phyloP scores from a whole-genome alignment of 2,113 vertebrate genomes.

The Patagioenas fasciata region DNA sequence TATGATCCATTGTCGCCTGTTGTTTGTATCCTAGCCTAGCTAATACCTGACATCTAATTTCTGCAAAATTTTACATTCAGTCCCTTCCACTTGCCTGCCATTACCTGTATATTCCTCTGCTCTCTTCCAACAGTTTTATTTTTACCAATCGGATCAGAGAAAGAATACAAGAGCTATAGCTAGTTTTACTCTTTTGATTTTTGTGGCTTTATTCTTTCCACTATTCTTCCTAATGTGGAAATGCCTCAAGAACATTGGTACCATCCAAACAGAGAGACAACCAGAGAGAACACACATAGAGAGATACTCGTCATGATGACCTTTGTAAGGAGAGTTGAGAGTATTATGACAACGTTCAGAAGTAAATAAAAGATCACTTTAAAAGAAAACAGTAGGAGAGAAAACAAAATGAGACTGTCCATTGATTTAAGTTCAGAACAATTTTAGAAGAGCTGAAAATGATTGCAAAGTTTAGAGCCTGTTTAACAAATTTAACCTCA shows the following conservation, averaged over 20 bases:
- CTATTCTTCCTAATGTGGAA: background rate
- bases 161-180: background rate
- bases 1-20: background rate
- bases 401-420: background rate
- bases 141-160: background rate
- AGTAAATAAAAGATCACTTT: background rate
- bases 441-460: background rate
- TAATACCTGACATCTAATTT: background rate
- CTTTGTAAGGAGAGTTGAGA: background rate
- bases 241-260: background rate
- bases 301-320: background rate
- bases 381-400: background rate
- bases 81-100: background rate
- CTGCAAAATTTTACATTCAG: background rate
- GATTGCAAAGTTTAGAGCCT: conserved; percentile 7
- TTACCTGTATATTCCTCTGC: background rate
- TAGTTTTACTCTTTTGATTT: background rate
- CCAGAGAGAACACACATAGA: background rate
- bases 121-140: background rate
- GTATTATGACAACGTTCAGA: background rate
- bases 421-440: conserved; percentile 17
- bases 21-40: background rate
- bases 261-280: background rate
- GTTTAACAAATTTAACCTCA: conserved; percentile 53
- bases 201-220: background rate